Percentiles rank a stretch among this genome's conserved stretches.
Evolutionary conservation across 2,113 vertebrate genomes (phyloP).

Genomic region (Chinchilla lanigera): DNA sequence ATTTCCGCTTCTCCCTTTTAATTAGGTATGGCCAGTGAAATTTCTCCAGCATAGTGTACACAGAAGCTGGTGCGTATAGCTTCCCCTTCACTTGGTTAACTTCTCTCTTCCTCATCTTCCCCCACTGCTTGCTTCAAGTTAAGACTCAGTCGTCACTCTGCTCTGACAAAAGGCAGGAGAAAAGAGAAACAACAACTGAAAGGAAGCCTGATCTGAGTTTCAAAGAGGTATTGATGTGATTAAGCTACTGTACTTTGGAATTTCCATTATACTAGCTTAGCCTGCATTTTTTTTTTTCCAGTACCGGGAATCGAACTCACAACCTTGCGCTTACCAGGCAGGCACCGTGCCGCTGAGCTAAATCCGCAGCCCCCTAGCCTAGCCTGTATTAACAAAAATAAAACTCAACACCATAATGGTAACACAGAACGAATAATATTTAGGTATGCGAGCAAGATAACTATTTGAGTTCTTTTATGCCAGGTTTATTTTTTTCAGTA

Average conservation of each 20-base stretch:
- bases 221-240: background rate
- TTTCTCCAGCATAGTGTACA: background rate
- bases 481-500: background rate
- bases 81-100: background rate
- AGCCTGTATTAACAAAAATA: background rate
- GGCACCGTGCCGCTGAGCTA: too few relatives aligned
- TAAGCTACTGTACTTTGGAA: background rate
- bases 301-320: too few relatives aligned
- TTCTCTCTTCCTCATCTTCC: background rate
- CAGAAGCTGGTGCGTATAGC: background rate
- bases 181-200: slow-evolving; percentile 44
- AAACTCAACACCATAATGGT: slow-evolving; percentile 6
- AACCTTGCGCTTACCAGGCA: too few relatives aligned
- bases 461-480: background rate
- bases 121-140: background rate
- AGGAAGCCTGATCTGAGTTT: slow-evolving; percentile 40
- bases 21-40: background rate
- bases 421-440: background rate
- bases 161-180: background rate
- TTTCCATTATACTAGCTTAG: background rate
- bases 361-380: too few relatives aligned
- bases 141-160: slow-evolving; percentile 37
- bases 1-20: background rate
- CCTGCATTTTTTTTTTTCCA: too few relatives aligned
- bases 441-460: background rate